Evolutionary conservation across 2,888 invertebrate genomes (phyloP).

Genomic region (Nephrotoma guestfalica): DNA sequence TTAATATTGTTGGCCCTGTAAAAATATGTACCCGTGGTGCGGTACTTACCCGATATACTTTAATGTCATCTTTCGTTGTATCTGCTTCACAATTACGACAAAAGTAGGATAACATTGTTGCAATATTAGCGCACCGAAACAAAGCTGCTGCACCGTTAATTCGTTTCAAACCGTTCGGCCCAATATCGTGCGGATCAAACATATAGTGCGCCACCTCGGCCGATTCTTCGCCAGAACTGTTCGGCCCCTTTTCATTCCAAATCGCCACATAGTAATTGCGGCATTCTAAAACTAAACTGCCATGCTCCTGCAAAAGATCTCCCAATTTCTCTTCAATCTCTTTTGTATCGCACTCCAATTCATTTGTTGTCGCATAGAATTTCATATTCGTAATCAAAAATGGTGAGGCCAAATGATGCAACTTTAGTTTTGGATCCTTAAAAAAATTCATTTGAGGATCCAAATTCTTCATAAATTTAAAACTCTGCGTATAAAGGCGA

Average conservation of each 20-base stretch:
- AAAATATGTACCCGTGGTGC: neutral
- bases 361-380: neutral
- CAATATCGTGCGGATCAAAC: slow-evolving; percentile 34
- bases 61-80: slow-evolving; percentile 11
- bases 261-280: slow-evolving; percentile 22
- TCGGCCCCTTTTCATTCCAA: slow-evolving; percentile 24
- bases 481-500: slow-evolving; percentile 35
- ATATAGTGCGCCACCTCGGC: slow-evolving; percentile 26
- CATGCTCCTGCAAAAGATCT: neutral
- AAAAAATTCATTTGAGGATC: slow-evolving; percentile 12
- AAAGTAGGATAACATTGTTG: slow-evolving; percentile 21
- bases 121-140: slow-evolving; percentile 23
- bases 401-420: slow-evolving; percentile 21
- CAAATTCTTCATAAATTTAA: neutral
- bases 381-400: slow-evolving; percentile 16
- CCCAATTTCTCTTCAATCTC: slow-evolving; percentile 16
- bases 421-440: slow-evolving; percentile 17
- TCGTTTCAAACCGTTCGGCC: slow-evolving; percentile 25
- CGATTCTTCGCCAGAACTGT: slow-evolving; percentile 6
- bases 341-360: neutral
- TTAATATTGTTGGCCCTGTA: neutral
- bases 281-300: neutral
- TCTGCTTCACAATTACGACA: slow-evolving; percentile 20
- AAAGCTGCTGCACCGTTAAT: slow-evolving; percentile 28
- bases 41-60: slow-evolving; percentile 12